Conservation (phyloP, 2,797 vertebrate species). For the Anniella stebbinsi region DNA sequence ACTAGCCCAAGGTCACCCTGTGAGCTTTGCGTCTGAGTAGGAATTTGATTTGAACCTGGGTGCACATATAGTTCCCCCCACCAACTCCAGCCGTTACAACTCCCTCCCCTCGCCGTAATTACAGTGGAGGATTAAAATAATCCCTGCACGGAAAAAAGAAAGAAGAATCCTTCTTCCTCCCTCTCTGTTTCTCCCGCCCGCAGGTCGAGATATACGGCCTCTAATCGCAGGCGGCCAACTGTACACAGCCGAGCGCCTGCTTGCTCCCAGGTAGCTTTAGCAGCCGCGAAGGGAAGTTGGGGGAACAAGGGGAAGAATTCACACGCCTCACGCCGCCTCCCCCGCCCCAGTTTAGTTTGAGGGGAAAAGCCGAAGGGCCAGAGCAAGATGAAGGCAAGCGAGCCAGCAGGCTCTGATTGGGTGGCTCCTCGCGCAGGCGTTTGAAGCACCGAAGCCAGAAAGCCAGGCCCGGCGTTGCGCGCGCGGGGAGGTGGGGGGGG, state of each 20-base stretch:
- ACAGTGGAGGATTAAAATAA: background rate
- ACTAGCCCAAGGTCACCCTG: background rate
- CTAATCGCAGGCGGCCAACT: background rate
- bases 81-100: too few relatives aligned
- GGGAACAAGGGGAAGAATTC: too few relatives aligned
- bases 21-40: background rate
- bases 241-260: background rate
- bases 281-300: background rate
- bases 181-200: accelerated
- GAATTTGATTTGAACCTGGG: background rate
- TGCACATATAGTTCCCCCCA: background rate
- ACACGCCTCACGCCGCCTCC: background rate
- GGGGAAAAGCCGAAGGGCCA: conserved; percentile 22
- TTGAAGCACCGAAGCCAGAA: conserved; percentile 21
- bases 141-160: background rate
- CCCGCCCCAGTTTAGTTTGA: background rate
- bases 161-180: background rate
- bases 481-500: background rate
- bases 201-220: too few relatives aligned
- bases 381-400: background rate
- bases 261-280: too few relatives aligned
- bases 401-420: conserved; percentile 43
- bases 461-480: background rate
- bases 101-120: background rate
- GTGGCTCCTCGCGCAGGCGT: conserved; percentile 18